Conservation (phyloP, 2,113 vertebrate genomes). For the Semicossyphus pulcher region DNA sequence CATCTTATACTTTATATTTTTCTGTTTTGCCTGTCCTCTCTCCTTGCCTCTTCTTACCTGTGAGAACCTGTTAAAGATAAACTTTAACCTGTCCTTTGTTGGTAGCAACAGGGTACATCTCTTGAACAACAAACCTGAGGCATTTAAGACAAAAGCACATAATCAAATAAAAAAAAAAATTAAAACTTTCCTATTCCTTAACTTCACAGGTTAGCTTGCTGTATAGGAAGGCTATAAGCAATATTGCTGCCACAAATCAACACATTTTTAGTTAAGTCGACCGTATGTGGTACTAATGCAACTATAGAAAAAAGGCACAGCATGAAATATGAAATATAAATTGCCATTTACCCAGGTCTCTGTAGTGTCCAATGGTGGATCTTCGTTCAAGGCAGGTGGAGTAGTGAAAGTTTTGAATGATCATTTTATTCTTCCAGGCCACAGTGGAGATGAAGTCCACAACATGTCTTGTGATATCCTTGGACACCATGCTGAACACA, state of each 20-base stretch:
- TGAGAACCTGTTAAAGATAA: slow-evolving; percentile 83
- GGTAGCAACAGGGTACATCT: slow-evolving; percentile 90
- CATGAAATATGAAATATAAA: no score
- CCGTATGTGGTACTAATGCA: no score
- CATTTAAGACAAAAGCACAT: slow-evolving; percentile 34
- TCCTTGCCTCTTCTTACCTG: slow-evolving; percentile 81
- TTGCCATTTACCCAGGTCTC: slow-evolving; percentile 85
- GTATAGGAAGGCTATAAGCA: background rate
- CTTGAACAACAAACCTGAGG: slow-evolving; percentile 90
- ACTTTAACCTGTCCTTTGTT: slow-evolving; percentile 91
- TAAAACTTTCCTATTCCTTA: background rate
- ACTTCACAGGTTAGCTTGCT: background rate
- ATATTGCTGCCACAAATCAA: background rate
- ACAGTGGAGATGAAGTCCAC: slow-evolving; percentile 85
- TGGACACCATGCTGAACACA: slow-evolving; percentile 90
- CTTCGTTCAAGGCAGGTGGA: slow-evolving; percentile 53
- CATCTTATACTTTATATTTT: slow-evolving; percentile 1
- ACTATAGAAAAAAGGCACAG: no score
- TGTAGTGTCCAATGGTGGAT: slow-evolving; percentile 84
- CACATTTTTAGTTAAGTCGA: background rate
- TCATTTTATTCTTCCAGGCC: slow-evolving; percentile 84
- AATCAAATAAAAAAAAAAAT: background rate
- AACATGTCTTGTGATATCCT: slow-evolving; percentile 80
- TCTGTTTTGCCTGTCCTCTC: background rate
- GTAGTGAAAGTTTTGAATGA: slow-evolving; percentile 84